Base-by-base conservation (phyloP, 2,797 vertebrate genomes). In the Botia almorhae region DNA sequence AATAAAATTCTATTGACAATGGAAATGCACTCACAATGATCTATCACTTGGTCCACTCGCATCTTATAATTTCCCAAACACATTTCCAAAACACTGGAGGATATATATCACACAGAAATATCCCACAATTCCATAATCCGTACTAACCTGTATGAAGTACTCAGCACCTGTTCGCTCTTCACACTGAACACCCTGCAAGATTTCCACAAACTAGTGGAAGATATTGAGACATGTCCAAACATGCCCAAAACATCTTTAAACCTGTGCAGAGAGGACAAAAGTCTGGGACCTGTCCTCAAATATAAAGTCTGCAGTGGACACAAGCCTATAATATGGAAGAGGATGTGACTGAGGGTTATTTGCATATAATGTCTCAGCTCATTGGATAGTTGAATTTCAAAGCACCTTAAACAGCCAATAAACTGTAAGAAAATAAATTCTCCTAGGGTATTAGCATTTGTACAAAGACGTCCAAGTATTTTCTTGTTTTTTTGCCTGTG, bases 191-290 rank as follows among this genome's bases (percentile, higher is more conserved):
- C 77, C 19, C 17, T 78, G 48, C 50, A 33, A 26, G 53, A 43
- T 53, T 13, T 60, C 23, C 33, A 51, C 3, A 63, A 19, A 29
- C 17, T 67, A 33, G 12, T 81, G 73, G 84, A 69, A 81, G 83
- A 82, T 46, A 48, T 8, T 63, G 51, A 85, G 88, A 90, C 92
- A 92, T 91, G 82, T 73, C 69, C 55, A 17, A 55, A 90, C 92
- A 92, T 91, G 82, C 69, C 69, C 55, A 17, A 55, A 51, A 76
- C 84, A 82, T 83, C 92, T 90, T 90, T 87, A 82, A 91, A 84
- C 92, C 1, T 29, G 92, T 82, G 33, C 4, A 23, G 55, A 6
- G 50, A 75, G 64, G 21, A 64, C 7, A 69, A 68, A 33, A 76
- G 29, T 11, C 29, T 43, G 65, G 26, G 7, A 16, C 78, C 75